A percentile compares a stretch with the other conserved stretches of the same genome.
Conservation (phyloP, 37 sponge, comb jelly and placozoan species). For the Hexactinellida sp. region DNA sequence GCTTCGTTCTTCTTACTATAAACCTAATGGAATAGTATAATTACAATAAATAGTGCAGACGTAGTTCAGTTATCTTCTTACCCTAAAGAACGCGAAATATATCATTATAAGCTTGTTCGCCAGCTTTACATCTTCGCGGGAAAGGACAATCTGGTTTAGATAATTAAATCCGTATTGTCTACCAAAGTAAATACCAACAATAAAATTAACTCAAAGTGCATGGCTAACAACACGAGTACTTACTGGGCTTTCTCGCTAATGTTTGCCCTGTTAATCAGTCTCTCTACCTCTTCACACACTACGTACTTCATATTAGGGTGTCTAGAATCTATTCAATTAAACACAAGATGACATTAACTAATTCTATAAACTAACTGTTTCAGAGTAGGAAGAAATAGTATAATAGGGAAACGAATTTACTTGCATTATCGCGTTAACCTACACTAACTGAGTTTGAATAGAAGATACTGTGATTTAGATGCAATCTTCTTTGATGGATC, state of each 20-base stretch:
- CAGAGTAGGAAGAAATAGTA: background rate
- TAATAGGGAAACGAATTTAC: background rate
- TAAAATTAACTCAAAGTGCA: background rate
- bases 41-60: background rate
- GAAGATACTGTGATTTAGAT: constrained; percentile 60
- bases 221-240: background rate
- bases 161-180: constrained; percentile 85
- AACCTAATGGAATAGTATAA: constrained; percentile 20
- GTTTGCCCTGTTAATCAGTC: constrained; percentile 76
- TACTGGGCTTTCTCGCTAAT: constrained; percentile 71
- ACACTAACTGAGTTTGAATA: constrained; percentile 54
- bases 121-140: constrained; percentile 31
- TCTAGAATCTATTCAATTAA: background rate
- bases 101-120: constrained; percentile 50
- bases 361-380: background rate
- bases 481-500: constrained; percentile 79
- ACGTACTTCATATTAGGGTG: constrained; percentile 90
- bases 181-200: background rate
- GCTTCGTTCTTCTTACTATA: constrained; percentile 37
- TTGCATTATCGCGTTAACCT: background rate
- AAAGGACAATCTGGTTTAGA: constrained; percentile 75
- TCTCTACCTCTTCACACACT: constrained; percentile 70
- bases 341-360: constrained; percentile 9
- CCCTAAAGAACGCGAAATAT: constrained; percentile 87
- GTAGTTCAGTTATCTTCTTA: constrained; percentile 6